Conservation (phyloP, 2,888 invertebrate genomes). For the Synergus japonicus region DNA sequence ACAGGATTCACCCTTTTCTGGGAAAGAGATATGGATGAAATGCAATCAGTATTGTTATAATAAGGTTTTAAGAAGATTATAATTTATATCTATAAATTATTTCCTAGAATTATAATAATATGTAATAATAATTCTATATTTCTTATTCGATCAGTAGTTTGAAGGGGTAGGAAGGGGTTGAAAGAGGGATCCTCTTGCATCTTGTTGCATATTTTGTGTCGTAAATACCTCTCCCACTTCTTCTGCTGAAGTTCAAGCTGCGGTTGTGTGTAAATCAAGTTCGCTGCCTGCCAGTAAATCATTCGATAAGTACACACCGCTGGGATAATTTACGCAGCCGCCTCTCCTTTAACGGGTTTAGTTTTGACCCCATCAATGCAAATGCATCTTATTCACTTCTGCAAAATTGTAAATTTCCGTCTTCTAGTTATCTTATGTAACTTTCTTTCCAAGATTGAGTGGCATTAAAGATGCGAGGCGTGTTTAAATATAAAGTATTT, state of each 20-base stretch:
- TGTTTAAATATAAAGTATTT: neutral
- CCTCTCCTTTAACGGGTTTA: conserved; percentile 56
- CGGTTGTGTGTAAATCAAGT: conserved; percentile 74
- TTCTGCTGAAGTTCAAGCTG: conserved; percentile 54
- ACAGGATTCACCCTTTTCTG: too few species aligned
- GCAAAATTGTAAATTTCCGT: neutral
- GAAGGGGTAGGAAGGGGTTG: conserved; percentile 55
- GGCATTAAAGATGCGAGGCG: neutral
- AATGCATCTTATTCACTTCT: neutral
- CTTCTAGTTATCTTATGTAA: neutral
- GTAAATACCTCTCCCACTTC: conserved; percentile 61
- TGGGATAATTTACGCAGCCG: conserved; percentile 76
- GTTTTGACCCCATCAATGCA: conserved; percentile 45
- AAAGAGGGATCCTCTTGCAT: conserved; percentile 63
- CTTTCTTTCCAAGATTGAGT: too few species aligned
- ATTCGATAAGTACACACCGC: conserved; percentile 75
- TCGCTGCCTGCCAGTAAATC: conserved; percentile 75
- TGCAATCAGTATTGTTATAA: too few species aligned
- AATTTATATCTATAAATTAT: neutral
- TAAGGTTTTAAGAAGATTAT: neutral
- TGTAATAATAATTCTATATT: neutral
- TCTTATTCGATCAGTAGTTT: conserved; percentile 16
- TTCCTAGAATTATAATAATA: neutral
- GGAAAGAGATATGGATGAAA: too few species aligned
- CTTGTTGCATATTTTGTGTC: conserved; percentile 73